phyloP scores from a whole-genome alignment of 2,888 invertebrate genomes.

The Mantis religiosa region DNA sequence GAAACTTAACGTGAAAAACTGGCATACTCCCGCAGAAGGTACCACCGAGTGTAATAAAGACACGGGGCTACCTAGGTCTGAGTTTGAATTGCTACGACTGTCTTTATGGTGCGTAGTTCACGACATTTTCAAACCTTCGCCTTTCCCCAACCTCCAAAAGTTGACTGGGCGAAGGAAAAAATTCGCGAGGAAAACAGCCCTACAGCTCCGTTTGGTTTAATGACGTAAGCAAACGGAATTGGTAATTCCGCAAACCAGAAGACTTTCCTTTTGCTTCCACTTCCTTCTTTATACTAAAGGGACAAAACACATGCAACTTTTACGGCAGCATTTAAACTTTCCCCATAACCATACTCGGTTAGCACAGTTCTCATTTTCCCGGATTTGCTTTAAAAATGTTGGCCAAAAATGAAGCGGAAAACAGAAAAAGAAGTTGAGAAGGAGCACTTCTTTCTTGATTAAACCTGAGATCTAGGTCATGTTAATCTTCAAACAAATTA shows the following conservation, averaged over 20 bases:
- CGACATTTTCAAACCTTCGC: background rate
- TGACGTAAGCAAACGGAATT: background rate
- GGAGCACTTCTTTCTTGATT: background rate
- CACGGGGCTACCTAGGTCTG: background rate
- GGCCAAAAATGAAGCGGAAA: background rate
- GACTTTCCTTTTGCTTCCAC: background rate
- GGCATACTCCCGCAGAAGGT: background rate
- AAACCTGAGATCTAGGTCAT: background rate
- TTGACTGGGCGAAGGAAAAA: background rate
- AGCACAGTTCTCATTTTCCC: background rate
- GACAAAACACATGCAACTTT: background rate
- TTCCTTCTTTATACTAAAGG: background rate
- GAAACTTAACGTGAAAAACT: no score
- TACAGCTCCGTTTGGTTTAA: background rate
- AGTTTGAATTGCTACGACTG: background rate
- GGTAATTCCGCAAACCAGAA: background rate
- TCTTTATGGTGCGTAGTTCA: background rate
- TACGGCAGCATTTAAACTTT: background rate
- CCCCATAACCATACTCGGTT: background rate
- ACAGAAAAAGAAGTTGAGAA: background rate
- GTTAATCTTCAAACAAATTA: background rate
- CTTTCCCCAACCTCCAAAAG: background rate
- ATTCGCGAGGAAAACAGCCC: no score
- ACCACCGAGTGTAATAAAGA: background rate
- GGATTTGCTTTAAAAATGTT: background rate